Conservation (phyloP, 2,888 invertebrate genomes). For the Tetranychus truncatus region DNA sequence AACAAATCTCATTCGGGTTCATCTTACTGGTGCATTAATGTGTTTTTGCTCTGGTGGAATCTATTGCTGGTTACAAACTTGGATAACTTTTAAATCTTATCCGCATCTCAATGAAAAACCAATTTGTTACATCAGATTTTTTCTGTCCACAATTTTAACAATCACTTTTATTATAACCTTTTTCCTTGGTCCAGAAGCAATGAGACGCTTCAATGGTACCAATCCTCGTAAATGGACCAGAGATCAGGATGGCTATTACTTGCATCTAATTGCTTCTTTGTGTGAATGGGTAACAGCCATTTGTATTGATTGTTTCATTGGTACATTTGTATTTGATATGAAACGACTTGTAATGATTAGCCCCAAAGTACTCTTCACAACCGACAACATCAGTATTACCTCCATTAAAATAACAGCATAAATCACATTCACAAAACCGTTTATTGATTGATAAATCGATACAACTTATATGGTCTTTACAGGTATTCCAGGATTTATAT, state of each 20-base stretch:
- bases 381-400: slow-evolving; percentile 12
- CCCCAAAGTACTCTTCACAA: slow-evolving; percentile 34
- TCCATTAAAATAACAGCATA: too few relatives aligned
- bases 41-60: slow-evolving; percentile 58
- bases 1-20: slow-evolving; percentile 46
- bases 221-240: slow-evolving; percentile 39
- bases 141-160: slow-evolving; percentile 38
- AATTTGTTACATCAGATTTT: slow-evolving; percentile 39
- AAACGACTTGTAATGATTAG: slow-evolving; percentile 40
- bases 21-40: slow-evolving; percentile 48
- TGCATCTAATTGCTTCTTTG: slow-evolving; percentile 45
- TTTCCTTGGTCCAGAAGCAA: slow-evolving; percentile 26
- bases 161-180: slow-evolving; percentile 33
- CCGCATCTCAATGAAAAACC: slow-evolving; percentile 40
- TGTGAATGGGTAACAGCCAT: slow-evolving; percentile 49
- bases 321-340: slow-evolving; percentile 47
- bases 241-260: slow-evolving; percentile 45
- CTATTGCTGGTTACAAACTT: slow-evolving; percentile 59
- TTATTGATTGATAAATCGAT: too few relatives aligned
- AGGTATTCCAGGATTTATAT: too few relatives aligned
- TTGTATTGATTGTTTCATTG: slow-evolving; percentile 43
- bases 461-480: too few relatives aligned
- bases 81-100: slow-evolving; percentile 36
- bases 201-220: slow-evolving; percentile 27
- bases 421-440: too few relatives aligned